These are phyloP conservation scores for Chelmon rostratus DNA, from an alignment of 2,797 vertebrate genomes.

Conservation along the genomic window DNA sequence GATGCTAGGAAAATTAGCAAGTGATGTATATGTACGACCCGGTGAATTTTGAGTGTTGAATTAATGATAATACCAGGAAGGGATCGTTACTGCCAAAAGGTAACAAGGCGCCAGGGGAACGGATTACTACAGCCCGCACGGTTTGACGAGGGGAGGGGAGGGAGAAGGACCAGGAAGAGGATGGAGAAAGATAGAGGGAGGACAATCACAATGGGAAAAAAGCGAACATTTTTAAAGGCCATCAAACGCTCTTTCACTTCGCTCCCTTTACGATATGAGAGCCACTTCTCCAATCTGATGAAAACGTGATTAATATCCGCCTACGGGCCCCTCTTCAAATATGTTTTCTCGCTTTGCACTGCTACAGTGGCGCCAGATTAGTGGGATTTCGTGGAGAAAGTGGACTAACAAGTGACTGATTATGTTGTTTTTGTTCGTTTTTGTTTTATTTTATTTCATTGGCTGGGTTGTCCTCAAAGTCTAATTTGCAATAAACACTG, in stretches of 20 bases:
- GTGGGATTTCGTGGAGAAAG: constrained; percentile 50
- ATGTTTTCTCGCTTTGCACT: constrained; percentile 51
- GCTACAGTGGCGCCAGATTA: constrained; percentile 38
- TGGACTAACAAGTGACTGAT: constrained; percentile 42
- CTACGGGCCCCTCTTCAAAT: constrained; percentile 32
- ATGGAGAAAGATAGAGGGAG: constrained; percentile 61
- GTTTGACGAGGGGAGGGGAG: constrained; percentile 58
- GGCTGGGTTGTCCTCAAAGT: constrained; percentile 72
- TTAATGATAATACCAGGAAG: constrained; percentile 89
- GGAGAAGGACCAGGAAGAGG: constrained; percentile 67
- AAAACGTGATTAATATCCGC: constrained; percentile 62
- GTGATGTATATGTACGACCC: constrained; percentile 90
- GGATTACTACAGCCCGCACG: constrained; percentile 89
- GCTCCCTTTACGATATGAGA: constrained; percentile 8
- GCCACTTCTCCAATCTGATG: constrained; percentile 24
- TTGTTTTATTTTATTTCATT: constrained; percentile 31
- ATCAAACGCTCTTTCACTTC: constrained; percentile 32
- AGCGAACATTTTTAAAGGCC: constrained; percentile 53
- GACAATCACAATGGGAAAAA: constrained; percentile 81
- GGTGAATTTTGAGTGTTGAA: constrained; percentile 91
- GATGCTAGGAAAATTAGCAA: constrained; percentile 91
- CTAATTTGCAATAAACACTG: constrained; percentile 87
- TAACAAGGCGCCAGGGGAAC: constrained; percentile 98
- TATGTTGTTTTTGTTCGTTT: constrained; percentile 23
- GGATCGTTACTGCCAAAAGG: constrained; percentile 87